These are phyloP conservation scores for Automeris io DNA, from an alignment of 2,888 invertebrate genomes.

Conservation along the genomic window DNA sequence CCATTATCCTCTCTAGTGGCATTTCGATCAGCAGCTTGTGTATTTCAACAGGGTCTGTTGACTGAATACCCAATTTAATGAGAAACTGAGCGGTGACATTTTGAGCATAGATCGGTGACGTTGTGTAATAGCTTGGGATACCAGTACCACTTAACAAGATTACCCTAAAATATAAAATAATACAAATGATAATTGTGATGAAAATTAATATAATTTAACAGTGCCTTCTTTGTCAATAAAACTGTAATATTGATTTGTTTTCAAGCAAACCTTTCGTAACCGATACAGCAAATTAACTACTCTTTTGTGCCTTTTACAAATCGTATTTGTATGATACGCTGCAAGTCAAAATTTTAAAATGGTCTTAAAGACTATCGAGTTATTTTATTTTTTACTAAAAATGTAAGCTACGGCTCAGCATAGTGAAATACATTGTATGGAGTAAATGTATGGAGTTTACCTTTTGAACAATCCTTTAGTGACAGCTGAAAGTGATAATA, in stretches of 20 bases:
- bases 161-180: constrained; percentile 16
- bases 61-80: constrained; percentile 46
- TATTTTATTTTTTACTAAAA: too few species aligned
- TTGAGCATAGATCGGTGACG: constrained; percentile 23
- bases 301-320: too few species aligned
- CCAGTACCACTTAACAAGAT: constrained; percentile 24
- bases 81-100: constrained; percentile 22
- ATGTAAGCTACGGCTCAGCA: too few species aligned
- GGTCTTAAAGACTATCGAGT: too few species aligned
- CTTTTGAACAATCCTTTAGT: constrained; percentile 21
- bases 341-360: too few species aligned
- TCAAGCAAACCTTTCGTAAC: too few species aligned
- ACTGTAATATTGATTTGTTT: too few species aligned
- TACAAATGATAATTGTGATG: too few species aligned
- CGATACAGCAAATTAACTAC: too few species aligned
- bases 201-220: too few species aligned
- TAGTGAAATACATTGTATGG: constrained; percentile 21
- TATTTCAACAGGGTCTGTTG: constrained; percentile 23
- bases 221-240: background rate
- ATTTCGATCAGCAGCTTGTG: constrained; percentile 20
- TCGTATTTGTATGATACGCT: too few species aligned
- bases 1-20: constrained; percentile 31
- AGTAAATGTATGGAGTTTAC: constrained; percentile 14
- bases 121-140: constrained; percentile 18
- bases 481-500: constrained; percentile 22